Conservation (phyloP, 64 coral and sea anemone species). For the Astreopora myriophthalma region DNA sequence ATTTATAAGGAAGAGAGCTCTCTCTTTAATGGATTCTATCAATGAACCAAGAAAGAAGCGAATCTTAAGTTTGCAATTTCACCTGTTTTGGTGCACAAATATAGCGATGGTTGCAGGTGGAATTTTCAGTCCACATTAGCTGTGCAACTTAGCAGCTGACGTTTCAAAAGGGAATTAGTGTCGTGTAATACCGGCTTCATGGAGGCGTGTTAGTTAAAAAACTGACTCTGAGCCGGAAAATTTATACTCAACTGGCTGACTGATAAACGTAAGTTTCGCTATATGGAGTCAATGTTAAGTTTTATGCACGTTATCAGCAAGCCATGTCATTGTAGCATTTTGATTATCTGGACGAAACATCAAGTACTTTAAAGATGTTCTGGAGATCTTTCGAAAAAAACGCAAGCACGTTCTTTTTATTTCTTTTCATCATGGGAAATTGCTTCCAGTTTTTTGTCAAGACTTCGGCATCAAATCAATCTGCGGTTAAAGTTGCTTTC, state of each 20-base stretch:
- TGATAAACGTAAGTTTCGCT: not conserved
- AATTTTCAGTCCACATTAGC: not conserved
- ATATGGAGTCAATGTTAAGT: not conserved
- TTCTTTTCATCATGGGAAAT: not conserved
- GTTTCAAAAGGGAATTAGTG: no score
- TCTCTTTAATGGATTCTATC: not conserved
- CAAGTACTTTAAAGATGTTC: not conserved
- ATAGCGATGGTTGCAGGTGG: not conserved
- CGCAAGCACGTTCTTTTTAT: not conserved
- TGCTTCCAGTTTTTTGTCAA: not conserved
- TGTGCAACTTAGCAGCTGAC: not conserved
- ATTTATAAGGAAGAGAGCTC: not conserved
- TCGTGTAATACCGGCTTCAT: no score
- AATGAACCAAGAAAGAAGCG: not conserved
- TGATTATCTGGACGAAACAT: not conserved
- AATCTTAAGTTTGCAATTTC: conserved; percentile 1
- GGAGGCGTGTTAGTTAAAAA: not conserved
- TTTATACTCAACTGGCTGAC: not conserved
- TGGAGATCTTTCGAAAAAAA: not conserved
- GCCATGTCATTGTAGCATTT: not conserved
- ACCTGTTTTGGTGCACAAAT: not conserved
- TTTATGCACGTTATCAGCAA: not conserved
- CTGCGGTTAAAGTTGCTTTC: not conserved
- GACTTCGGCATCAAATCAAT: not conserved
- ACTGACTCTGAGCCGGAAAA: not conserved